These are phyloP conservation scores for Coreius guichenoti DNA, from an alignment of 2,797 vertebrate genomes.

Conservation along the genomic window DNA sequence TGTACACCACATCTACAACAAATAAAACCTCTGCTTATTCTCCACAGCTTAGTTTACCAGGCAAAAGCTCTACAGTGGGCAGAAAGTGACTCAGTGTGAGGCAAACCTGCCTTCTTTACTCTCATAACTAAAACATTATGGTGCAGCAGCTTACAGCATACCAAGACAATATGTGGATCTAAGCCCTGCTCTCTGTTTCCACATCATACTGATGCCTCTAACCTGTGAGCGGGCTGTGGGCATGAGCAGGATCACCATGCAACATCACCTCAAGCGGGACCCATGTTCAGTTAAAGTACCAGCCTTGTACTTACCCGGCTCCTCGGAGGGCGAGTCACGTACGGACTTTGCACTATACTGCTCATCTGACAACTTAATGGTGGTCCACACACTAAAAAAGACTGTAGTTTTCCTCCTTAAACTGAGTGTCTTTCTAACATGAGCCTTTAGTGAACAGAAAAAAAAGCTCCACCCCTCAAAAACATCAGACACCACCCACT, in stretches of 20 bases:
- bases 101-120: slow-evolving; percentile 24
- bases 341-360: slow-evolving; percentile 75
- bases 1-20: not conserved
- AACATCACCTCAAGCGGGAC: slow-evolving; percentile 43
- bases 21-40: not conserved
- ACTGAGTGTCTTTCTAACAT: slow-evolving; percentile 63
- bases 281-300: not conserved
- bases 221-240: slow-evolving; percentile 20
- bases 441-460: slow-evolving; percentile 66
- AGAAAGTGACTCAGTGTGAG: slow-evolving; percentile 48
- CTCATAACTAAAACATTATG: slow-evolving; percentile 51
- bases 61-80: slow-evolving; percentile 3
- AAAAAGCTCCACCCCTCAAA: slow-evolving; percentile 41
- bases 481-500: slow-evolving; percentile 56
- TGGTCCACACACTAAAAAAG: slow-evolving; percentile 41
- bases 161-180: not conserved
- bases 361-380: slow-evolving; percentile 66
- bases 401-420: slow-evolving; percentile 47
- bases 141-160: slow-evolving; percentile 8
- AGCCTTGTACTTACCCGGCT: slow-evolving; percentile 81
- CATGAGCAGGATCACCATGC: slow-evolving; percentile 59
- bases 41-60: slow-evolving; percentile 17
- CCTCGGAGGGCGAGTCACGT: slow-evolving; percentile 73
- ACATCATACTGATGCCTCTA: slow-evolving; percentile 4
- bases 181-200: not conserved